A percentile compares a stretch with the other conserved stretches of the same genome.
Conservation (phyloP, 2,113 vertebrate species). For the Bubo blakistoni region DNA sequence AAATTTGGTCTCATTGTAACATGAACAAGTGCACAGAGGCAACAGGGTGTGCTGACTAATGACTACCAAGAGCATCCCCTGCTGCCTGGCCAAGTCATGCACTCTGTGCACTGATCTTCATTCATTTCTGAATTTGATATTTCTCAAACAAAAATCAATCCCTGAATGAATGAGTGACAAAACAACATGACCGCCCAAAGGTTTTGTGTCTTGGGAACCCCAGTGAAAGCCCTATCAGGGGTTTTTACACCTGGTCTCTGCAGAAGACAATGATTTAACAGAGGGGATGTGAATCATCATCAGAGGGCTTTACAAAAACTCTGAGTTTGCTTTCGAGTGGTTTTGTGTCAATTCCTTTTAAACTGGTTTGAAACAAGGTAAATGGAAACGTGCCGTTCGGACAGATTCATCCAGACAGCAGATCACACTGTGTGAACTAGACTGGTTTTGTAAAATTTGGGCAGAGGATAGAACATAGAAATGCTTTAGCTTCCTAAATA, state of each 20-base stretch:
- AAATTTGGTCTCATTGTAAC: not conserved
- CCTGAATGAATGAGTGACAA: not conserved
- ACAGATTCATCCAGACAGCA: not conserved
- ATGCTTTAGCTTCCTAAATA: not conserved
- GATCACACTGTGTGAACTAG: not conserved
- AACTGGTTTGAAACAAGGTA: not conserved
- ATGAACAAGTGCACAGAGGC: rapidly evolving
- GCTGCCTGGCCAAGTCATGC: not conserved
- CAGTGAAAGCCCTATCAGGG: not conserved
- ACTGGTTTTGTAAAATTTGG: not conserved
- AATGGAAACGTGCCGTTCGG: not conserved
- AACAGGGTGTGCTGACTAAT: not conserved
- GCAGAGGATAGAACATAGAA: not conserved
- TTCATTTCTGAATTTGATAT: not conserved
- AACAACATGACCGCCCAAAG: rapidly evolving
- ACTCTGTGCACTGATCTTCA: not conserved
- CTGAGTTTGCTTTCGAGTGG: not conserved
- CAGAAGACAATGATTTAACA: not conserved
- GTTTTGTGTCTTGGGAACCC: not conserved
- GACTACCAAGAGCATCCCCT: not conserved
- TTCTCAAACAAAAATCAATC: not conserved
- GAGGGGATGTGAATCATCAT: not conserved
- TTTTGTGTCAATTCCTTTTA: not conserved
- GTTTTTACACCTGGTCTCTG: not conserved
- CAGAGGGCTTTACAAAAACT: not conserved